Evolutionary conservation across 2,113 vertebrate genomes (phyloP).

Genomic region (Pteronura brasiliensis): DNA sequence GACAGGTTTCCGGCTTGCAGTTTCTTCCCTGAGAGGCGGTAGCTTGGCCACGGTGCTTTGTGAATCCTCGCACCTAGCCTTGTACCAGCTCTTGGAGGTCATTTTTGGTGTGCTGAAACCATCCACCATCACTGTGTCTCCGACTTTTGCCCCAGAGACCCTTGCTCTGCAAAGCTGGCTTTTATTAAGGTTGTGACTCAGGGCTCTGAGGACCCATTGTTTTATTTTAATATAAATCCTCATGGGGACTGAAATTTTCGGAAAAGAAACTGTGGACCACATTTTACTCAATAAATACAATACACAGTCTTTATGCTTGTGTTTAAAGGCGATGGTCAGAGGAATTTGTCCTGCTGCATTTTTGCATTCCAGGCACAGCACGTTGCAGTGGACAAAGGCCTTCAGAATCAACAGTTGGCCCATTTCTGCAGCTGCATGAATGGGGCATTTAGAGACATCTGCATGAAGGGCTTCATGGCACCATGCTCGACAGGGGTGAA

Average conservation of each 20-base stretch:
- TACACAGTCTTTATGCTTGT: conserved; percentile 79
- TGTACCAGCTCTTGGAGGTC: conserved; percentile 77
- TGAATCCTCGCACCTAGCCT: conserved; percentile 34
- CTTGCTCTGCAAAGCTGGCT: neutral
- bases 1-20: neutral
- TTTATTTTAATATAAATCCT: conserved; percentile 84
- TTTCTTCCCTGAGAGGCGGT: neutral
- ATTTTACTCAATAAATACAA: conserved; percentile 81
- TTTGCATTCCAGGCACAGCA: conserved; percentile 78
- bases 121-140: conserved; percentile 82
- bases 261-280: conserved; percentile 80
- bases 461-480: conserved; percentile 81
- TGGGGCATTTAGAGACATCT: conserved; percentile 80
- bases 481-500: conserved; percentile 83
- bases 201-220: conserved; percentile 77
- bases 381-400: conserved; percentile 81
- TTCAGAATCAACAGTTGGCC: conserved; percentile 85
- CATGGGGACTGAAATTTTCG: conserved; percentile 80
- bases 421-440: conserved; percentile 81
- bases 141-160: conserved; percentile 72
- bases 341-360: conserved; percentile 76
- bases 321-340: conserved; percentile 77
- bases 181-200: conserved; percentile 52
- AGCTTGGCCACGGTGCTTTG: neutral
- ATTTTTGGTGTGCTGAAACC: conserved; percentile 82